Evolutionary conservation across 1,140 invertebrate genomes (phyloP), one percentile per base, ranked within the genome.

Genomic region (Heliconius congener): DNA sequence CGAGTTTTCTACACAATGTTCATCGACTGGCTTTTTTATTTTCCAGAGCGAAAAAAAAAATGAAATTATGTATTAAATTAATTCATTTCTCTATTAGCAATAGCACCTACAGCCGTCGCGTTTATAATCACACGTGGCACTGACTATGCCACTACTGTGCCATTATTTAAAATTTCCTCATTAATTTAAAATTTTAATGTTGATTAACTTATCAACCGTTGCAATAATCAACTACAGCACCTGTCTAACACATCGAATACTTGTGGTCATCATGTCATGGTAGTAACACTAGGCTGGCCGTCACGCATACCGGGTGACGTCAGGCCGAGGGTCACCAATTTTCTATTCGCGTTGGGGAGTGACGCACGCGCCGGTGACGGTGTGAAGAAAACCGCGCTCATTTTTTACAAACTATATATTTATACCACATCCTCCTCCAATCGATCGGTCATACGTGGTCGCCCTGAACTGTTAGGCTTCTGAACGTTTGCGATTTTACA

Each of bases 341-440:
- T 88, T 91, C 90, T 92, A 93, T 93, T 91, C 89, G 90, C 84
- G 90, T 89, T 89, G 79, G 57, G 77, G 74, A 74, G 90, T 93
- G 90, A 93, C 91, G 91, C 91, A 90, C 89, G 88, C 84, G 88
- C 84, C 85, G 78, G 83, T 89, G 89, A 90, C 88, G 87, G 83
- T 74, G 81, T 80, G 82, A 85, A 78, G 73, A 23, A 23, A 23
- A 75, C 39, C 80, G 83, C 77, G 77, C 79, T 77, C 74, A 82
- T 84, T 90, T 88, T 86, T 83, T 81, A 80, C 60, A 66, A 77
- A 74, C 75, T 77, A 74, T 66, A 0, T 86, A 87, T 84, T 85
- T 86, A 87, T 84, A 86, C 77, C 81, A 76, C 71, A 82, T 78
- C 78, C 6, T 81, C 42, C 42, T 79, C 74, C 78, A 55, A 81